A percentile compares a stretch with the other conserved stretches of the same genome.
These are phyloP conservation scores for Mixornis gularis DNA, from an alignment of 2,113 vertebrate genomes.

Conservation along the genomic window DNA sequence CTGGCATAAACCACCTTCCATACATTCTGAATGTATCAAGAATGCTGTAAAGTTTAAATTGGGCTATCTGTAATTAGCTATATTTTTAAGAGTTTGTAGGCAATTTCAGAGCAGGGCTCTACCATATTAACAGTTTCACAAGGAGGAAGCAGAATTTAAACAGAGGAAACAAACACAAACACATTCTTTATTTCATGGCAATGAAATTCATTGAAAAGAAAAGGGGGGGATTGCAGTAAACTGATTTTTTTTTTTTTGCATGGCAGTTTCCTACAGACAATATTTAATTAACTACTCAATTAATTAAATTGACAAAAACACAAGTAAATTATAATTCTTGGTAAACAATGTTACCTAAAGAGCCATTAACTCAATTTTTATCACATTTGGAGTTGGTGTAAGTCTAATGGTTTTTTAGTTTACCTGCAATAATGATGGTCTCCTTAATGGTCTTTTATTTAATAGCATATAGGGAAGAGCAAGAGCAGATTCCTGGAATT, in stretches of 20 bases:
- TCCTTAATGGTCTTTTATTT: not conserved
- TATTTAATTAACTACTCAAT: not conserved
- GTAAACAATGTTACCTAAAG: not conserved
- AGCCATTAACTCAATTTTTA: not conserved
- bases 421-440: not conserved
- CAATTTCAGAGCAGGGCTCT: constrained; percentile 52
- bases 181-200: constrained; percentile 58
- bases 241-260: not conserved
- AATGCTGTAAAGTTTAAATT: constrained; percentile 74
- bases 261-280: not conserved
- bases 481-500: not conserved
- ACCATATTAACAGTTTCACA: constrained; percentile 72
- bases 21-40: constrained; percentile 47
- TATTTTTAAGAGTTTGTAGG: constrained; percentile 72
- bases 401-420: not conserved
- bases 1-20: constrained; percentile 24
- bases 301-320: not conserved
- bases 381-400: not conserved
- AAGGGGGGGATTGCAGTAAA: constrained; percentile 9
- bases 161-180: constrained; percentile 65
- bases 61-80: constrained; percentile 69
- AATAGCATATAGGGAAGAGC: not conserved
- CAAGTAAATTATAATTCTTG: constrained; percentile 21
- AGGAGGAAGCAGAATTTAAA: constrained; percentile 72
- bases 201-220: constrained; percentile 49